These are phyloP conservation scores for Kuschelorhynchus macadamiae DNA, from an alignment of 2,888 invertebrate genomes.

Conservation along the genomic window DNA sequence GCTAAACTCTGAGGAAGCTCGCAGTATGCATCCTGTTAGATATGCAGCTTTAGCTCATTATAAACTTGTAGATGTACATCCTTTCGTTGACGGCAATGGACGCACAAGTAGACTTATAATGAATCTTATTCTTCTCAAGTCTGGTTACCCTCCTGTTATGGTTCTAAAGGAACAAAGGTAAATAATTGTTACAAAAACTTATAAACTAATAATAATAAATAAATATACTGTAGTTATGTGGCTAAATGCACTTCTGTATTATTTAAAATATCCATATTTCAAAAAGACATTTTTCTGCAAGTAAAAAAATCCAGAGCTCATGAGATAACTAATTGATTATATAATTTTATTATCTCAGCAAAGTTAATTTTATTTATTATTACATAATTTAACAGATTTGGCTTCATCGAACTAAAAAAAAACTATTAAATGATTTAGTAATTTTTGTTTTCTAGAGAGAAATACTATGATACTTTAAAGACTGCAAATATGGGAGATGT, in stretches of 20 bases:
- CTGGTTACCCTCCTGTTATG: constrained; percentile 96
- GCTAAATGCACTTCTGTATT: too few species aligned
- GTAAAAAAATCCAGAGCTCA: too few species aligned
- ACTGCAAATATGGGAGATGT: constrained; percentile 95
- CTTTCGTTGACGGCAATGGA: constrained; percentile 97
- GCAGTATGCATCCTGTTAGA: constrained; percentile 74
- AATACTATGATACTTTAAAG: constrained; percentile 91
- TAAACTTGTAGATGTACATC: constrained; percentile 96
- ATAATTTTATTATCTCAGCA: too few species aligned
- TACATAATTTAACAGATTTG: too few species aligned
- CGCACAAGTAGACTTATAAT: constrained; percentile 94
- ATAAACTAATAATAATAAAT: constrained; percentile 6
- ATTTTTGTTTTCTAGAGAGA: constrained; percentile 71
- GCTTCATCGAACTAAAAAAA: too few species aligned
- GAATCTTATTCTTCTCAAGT: constrained; percentile 96
- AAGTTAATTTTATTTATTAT: too few species aligned
- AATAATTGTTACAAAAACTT: constrained; percentile 1
- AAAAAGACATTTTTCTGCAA: too few species aligned
- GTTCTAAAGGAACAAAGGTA: constrained; percentile 87
- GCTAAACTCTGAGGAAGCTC: constrained; percentile 91
- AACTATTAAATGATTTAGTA: too few species aligned
- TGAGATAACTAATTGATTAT: too few species aligned
- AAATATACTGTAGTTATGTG: too few species aligned
- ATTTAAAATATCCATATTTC: too few species aligned
- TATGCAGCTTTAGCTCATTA: constrained; percentile 97